Conservation (phyloP, 2,888 invertebrate genomes). For the Sepioteuthis lessoniana region DNA sequence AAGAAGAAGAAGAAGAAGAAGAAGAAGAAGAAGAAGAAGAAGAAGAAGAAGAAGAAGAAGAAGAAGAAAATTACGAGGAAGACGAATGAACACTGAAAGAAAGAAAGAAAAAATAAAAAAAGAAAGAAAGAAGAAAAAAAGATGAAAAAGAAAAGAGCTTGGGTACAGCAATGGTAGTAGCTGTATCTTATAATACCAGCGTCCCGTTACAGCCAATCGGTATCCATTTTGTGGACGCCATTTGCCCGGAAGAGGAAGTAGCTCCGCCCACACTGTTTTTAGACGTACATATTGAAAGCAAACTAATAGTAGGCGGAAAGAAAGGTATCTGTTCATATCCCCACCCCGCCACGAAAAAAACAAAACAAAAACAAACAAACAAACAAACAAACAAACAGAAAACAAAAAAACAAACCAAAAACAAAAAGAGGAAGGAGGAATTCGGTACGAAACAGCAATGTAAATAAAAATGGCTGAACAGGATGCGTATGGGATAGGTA, state of each 20-base stretch:
- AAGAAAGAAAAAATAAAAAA: too few species aligned
- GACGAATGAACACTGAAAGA: too few species aligned
- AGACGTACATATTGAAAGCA: not conserved
- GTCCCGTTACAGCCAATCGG: not conserved
- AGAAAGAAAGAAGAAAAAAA: not conserved
- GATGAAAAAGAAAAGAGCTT: not conserved
- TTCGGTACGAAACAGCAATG: not conserved
- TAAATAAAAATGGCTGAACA: not conserved
- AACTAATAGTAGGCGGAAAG: not conserved
- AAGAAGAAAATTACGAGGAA: too few species aligned
- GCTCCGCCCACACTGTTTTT: not conserved
- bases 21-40: too few species aligned
- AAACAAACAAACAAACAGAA: too few species aligned
- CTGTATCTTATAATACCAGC: not conserved
- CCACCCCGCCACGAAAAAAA: too few species aligned
- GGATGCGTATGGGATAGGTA: not conserved
- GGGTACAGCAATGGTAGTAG: not conserved
- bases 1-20: not conserved
- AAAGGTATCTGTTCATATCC: conserved; percentile 11
- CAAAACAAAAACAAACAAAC: too few species aligned
- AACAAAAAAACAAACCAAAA: too few species aligned
- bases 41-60: too few species aligned
- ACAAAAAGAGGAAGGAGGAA: not conserved
- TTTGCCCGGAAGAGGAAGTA: conserved; percentile 4
- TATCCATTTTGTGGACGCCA: not conserved